phyloP scores from a whole-genome alignment of 2,888 invertebrate genomes.

The Lamellibrachia satsuma region DNA sequence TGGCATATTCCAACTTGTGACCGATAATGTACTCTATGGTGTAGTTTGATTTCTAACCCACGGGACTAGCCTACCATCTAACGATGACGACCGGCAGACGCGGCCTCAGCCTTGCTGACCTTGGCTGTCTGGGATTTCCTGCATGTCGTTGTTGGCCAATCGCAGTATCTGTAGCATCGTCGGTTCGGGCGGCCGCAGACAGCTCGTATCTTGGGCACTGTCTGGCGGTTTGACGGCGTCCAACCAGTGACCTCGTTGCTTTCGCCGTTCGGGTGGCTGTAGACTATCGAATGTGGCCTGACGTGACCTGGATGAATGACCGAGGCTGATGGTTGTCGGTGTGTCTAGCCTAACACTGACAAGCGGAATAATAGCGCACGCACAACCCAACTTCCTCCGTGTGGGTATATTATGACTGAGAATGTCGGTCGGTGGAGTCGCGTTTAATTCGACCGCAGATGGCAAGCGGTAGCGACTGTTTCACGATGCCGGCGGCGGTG shows the following conservation, averaged over 20 bases:
- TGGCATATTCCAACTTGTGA: neutral
- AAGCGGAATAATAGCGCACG: slow-evolving; percentile 1
- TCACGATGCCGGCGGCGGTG: neutral
- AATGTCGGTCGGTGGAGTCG: slow-evolving; percentile 1
- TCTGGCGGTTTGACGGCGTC: neutral
- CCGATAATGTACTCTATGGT: slow-evolving; percentile 7
- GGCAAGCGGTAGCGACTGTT: slow-evolving; percentile 3
- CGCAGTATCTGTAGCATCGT: neutral
- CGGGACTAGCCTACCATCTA: neutral
- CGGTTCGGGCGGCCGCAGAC: neutral
- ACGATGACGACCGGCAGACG: neutral
- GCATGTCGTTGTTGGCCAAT: neutral
- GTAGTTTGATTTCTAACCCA: slow-evolving; percentile 7
- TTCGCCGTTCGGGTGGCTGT: neutral
- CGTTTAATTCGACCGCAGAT: slow-evolving; percentile 17
- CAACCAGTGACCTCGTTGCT: neutral
- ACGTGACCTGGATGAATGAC: slow-evolving; percentile 17
- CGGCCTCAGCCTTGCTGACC: slow-evolving; percentile 17
- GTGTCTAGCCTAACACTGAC: slow-evolving; percentile 8
- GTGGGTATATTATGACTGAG: neutral
- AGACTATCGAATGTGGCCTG: slow-evolving; percentile 17
- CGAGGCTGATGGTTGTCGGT: slow-evolving; percentile 1
- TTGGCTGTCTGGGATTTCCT: slow-evolving; percentile 13
- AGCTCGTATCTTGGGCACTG: neutral
- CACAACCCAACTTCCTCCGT: neutral